These are phyloP conservation scores for Setipinna tenuifilis DNA, from an alignment of 2,797 vertebrate species.

Conservation along the genomic window DNA sequence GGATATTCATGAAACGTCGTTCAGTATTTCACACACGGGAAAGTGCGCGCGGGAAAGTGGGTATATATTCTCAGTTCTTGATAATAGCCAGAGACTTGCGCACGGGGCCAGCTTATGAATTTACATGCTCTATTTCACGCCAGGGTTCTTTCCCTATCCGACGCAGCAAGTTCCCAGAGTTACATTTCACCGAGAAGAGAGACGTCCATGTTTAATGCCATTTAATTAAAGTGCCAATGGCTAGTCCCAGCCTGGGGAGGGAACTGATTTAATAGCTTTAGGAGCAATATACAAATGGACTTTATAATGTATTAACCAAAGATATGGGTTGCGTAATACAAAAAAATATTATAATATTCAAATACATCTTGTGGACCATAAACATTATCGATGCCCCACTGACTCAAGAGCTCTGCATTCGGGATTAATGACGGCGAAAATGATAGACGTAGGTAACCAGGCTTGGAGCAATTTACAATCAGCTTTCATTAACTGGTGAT, in stretches of 20 bases:
- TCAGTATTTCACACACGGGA: not conserved
- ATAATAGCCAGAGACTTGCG: not conserved
- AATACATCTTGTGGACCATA: not conserved
- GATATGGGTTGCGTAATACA: not conserved
- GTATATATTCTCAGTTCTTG: not conserved
- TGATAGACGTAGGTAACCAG: not conserved
- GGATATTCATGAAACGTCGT: not conserved
- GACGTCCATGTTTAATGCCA: not conserved
- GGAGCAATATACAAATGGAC: constrained; percentile 1
- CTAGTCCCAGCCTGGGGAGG: not conserved
- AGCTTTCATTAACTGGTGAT: not conserved
- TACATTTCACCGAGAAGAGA: not conserved
- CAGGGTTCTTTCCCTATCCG: not conserved
- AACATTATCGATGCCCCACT: not conserved
- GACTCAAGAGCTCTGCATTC: not conserved
- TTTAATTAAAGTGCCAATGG: constrained; percentile 17
- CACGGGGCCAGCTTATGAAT: constrained; percentile 6
- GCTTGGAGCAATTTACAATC: not conserved
- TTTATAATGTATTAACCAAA: not conserved
- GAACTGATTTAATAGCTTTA: not conserved
- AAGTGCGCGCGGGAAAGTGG: not conserved
- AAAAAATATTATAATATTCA: not conserved
- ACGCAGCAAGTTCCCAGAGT: not conserved
- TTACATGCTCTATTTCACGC: constrained; percentile 13
- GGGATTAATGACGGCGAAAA: not conserved